Conservation (phyloP, 2,888 invertebrate species). For the Chironomus riparius region DNA sequence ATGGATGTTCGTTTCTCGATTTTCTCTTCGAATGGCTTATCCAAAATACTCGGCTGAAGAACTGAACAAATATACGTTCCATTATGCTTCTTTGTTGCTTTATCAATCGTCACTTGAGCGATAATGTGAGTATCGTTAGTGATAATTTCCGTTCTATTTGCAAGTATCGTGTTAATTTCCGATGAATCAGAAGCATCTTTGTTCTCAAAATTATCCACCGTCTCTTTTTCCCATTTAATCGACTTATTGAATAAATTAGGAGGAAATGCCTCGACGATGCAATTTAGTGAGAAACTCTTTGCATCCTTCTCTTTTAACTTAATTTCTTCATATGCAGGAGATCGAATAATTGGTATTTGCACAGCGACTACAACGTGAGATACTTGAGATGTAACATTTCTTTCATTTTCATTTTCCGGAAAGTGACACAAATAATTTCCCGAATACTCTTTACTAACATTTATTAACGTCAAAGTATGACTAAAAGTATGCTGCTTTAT, state of each 20-base stretch:
- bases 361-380: conserved; percentile 40
- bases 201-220: conserved; percentile 34
- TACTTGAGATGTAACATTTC: conserved; percentile 33
- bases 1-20: conserved; percentile 45
- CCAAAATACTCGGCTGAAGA: conserved; percentile 36
- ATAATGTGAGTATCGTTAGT: conserved; percentile 50
- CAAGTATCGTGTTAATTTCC: conserved; percentile 31
- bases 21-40: conserved; percentile 33
- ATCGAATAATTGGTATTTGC: conserved; percentile 45
- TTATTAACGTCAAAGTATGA: conserved; percentile 46
- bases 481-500: conserved; percentile 3
- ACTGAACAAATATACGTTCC: conserved; percentile 56
- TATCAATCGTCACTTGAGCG: conserved; percentile 49
- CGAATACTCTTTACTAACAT: conserved; percentile 48
- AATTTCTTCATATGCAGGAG: conserved; percentile 40
- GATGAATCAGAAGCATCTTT: conserved; percentile 1
- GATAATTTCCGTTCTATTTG: conserved; percentile 38
- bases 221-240: conserved; percentile 50
- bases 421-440: conserved; percentile 53
- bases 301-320: conserved; percentile 48
- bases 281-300: conserved; percentile 45
- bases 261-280: conserved; percentile 53
- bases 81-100: conserved; percentile 59
- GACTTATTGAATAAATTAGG: conserved; percentile 38
- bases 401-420: conserved; percentile 36